phyloP scores from a whole-genome alignment of 2,888 invertebrate species.

The Ischnus inquisitorius region DNA sequence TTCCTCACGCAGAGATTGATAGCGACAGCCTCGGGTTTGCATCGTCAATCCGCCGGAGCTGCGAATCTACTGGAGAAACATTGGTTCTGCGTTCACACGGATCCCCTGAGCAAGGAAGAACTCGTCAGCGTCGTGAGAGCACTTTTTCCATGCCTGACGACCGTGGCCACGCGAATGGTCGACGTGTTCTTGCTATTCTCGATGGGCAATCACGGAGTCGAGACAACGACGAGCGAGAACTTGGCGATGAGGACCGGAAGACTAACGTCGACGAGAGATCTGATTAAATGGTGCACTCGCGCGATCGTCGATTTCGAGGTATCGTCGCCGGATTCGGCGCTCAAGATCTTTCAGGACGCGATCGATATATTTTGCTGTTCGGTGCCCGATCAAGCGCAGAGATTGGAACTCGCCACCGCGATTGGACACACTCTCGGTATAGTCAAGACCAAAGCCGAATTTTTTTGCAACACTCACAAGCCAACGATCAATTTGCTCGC shows the following conservation, averaged over 20 bases:
- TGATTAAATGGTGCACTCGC: conserved; percentile 96
- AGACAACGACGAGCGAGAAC: conserved; percentile 83
- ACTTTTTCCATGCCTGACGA: conserved; percentile 90
- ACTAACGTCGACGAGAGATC: conserved; percentile 93
- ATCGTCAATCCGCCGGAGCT: conserved; percentile 86
- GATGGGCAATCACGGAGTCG: conserved; percentile 88
- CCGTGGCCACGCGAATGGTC: conserved; percentile 91
- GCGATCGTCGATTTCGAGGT: conserved; percentile 91
- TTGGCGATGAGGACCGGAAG: conserved; percentile 86
- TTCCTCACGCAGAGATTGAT: conserved; percentile 93
- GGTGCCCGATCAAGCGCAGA: conserved; percentile 87
- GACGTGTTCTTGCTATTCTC: conserved; percentile 94
- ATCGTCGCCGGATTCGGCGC: conserved; percentile 89
- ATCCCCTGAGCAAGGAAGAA: conserved; percentile 92
- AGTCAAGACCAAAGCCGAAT: conserved; percentile 92
- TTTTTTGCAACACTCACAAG: conserved; percentile 92
- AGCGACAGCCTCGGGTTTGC: conserved; percentile 75
- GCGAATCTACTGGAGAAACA: conserved; percentile 92
- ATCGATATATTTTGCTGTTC: conserved; percentile 96
- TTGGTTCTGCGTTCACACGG: conserved; percentile 92
- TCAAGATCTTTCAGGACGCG: conserved; percentile 94
- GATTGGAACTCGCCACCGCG: conserved; percentile 90
- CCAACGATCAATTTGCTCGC: conserved; percentile 89
- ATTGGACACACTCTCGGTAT: conserved; percentile 94
- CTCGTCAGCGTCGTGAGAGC: conserved; percentile 90